Evolutionary conservation across 2,113 vertebrate genomes (phyloP).

Genomic region (Oncorhynchus mykiss): DNA sequence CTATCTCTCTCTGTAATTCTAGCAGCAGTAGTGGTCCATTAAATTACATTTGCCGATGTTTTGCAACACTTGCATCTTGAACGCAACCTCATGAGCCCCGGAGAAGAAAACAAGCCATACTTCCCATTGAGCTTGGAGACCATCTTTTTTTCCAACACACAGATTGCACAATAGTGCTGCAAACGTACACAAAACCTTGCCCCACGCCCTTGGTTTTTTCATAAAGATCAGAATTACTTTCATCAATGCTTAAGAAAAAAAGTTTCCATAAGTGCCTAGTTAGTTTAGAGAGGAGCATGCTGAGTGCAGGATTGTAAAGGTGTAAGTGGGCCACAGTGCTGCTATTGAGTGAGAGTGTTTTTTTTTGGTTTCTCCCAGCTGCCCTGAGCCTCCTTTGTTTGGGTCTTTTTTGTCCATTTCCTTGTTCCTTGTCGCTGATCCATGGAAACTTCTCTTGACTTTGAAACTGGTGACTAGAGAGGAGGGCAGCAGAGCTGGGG

Average conservation of each 20-base stretch:
- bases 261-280: conserved; percentile 7
- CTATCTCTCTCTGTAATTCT: conserved; percentile 31
- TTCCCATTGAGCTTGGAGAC: conserved; percentile 21
- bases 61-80: conserved; percentile 44
- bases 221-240: conserved; percentile 6
- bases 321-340: not conserved
- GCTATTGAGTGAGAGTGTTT: not conserved
- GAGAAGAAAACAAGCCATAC: conserved; percentile 31
- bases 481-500: not conserved
- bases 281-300: not conserved
- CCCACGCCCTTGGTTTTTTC: not conserved
- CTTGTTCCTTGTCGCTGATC: conserved; percentile 35
- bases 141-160: conserved; percentile 7
- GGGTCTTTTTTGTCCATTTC: conserved; percentile 30
- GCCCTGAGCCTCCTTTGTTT: conserved; percentile 9
- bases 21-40: conserved; percentile 37
- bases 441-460: conserved; percentile 30
- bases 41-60: conserved; percentile 38
- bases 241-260: not conserved
- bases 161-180: conserved; percentile 52
- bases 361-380: conserved; percentile 12
- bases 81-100: conserved; percentile 42
- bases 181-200: conserved; percentile 28
- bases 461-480: conserved; percentile 13
- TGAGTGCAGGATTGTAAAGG: conserved; percentile 10